These are phyloP conservation scores for Drymonia ruficornis DNA, from an alignment of 2,888 invertebrate genomes.

Conservation along the genomic window DNA sequence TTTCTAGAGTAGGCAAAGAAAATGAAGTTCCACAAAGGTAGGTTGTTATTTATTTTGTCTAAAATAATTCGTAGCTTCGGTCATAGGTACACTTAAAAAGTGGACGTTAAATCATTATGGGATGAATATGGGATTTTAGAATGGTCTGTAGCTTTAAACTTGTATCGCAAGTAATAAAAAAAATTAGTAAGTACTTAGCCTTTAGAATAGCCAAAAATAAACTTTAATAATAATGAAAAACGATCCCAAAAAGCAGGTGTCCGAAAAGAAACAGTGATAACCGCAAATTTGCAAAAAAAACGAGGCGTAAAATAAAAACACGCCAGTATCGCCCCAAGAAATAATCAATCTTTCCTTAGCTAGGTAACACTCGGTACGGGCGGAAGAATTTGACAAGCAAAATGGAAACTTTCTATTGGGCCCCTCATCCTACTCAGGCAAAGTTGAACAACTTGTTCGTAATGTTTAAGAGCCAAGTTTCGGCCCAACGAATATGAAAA, in stretches of 20 bases:
- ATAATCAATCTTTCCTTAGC: conserved; percentile 31
- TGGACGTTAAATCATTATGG: too few relatives aligned
- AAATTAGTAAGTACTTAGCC: too few relatives aligned
- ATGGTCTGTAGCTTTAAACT: too few relatives aligned
- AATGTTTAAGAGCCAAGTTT: conserved; percentile 64
- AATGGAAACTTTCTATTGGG: conserved; percentile 59
- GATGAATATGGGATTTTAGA: too few relatives aligned
- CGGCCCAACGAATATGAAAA: conserved; percentile 41
- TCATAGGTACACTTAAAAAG: too few relatives aligned
- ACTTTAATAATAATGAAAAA: conserved; percentile 14
- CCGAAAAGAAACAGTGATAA: conserved; percentile 8
- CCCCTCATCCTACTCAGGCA: conserved; percentile 42
- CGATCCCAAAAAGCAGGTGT: conserved; percentile 7
- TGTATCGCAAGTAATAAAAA: too few relatives aligned
- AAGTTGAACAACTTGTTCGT: conserved; percentile 36
- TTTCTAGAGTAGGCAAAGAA: neutral
- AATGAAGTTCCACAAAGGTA: too few relatives aligned
- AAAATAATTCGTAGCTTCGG: too few relatives aligned
- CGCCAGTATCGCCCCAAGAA: conserved; percentile 8
- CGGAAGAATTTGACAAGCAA: conserved; percentile 55
- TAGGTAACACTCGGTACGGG: conserved; percentile 24
- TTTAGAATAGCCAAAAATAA: too few relatives aligned
- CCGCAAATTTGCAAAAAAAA: conserved; percentile 6
- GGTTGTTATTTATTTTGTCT: too few relatives aligned
- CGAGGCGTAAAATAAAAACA: neutral